Evolutionary conservation across 2,113 vertebrate genomes (phyloP).

Genomic region (Neogobius melanostomus): DNA sequence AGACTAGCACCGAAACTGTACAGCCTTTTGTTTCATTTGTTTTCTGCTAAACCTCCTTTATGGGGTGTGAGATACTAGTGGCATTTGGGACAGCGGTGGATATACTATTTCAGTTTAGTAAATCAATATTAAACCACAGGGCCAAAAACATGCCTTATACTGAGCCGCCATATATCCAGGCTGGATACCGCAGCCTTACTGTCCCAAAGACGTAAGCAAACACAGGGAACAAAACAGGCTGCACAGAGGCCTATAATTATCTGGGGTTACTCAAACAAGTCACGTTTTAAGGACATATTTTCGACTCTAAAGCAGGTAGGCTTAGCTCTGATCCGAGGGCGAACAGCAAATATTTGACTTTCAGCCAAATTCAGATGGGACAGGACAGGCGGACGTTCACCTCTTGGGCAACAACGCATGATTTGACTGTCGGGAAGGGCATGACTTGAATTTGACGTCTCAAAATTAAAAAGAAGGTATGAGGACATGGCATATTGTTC

Average conservation of each 20-base stretch:
- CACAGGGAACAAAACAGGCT: conserved; percentile 1
- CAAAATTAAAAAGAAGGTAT: no score
- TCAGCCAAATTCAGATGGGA: conserved; percentile 21
- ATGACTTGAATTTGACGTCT: no score
- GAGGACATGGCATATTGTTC: no score
- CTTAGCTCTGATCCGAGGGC: conserved; percentile 21
- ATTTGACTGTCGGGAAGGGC: background rate
- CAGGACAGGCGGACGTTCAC: background rate
- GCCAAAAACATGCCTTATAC: conserved; percentile 31
- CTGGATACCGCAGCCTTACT: conserved; percentile 25
- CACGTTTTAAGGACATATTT: conserved; percentile 6
- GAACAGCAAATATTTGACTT: conserved; percentile 54
- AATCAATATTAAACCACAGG: conserved; percentile 10
- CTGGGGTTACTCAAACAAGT: conserved; percentile 26
- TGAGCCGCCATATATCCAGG: conserved; percentile 34
- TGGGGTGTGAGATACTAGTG: conserved; percentile 16
- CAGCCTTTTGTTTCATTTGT: conserved; percentile 1
- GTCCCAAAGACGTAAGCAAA: conserved; percentile 36
- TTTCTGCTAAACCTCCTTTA: background rate
- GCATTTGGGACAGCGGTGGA: conserved; percentile 26
- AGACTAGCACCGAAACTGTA: background rate
- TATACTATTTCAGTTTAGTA: conserved; percentile 24
- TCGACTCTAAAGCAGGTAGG: background rate
- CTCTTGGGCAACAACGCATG: background rate
- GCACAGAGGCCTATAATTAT: conserved; percentile 28